Evolutionary conservation across 64 coral and sea anemone species (phyloP).

Genomic region (Cladopsammia gracilis): DNA sequence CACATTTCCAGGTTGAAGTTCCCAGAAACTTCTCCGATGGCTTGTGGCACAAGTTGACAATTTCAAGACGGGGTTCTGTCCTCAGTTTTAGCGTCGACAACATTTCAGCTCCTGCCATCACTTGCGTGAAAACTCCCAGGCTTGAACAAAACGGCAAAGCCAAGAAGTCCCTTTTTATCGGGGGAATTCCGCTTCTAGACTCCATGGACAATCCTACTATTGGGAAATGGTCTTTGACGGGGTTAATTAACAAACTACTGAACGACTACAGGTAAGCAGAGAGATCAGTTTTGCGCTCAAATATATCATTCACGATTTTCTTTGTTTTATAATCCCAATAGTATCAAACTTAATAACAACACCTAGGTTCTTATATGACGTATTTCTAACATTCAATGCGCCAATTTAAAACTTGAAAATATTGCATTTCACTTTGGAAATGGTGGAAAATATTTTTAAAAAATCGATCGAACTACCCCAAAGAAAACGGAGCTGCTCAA

Average conservation of each 20-base stretch:
- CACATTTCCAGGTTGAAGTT: not conserved
- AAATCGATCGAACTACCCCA: no score
- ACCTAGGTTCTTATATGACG: no score
- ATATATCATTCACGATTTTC: not conserved
- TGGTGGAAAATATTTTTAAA: no score
- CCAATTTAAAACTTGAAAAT: no score
- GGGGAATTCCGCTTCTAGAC: not conserved
- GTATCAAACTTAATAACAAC: no score
- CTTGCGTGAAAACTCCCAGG: not conserved
- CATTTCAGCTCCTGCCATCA: not conserved
- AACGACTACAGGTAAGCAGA: slow-evolving; percentile 17
- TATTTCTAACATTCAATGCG: no score
- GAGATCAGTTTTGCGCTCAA: not conserved
- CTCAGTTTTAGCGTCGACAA: slow-evolving; percentile 23
- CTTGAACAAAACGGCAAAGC: slow-evolving; percentile 6
- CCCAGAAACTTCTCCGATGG: slow-evolving; percentile 11
- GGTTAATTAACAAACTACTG: not conserved
- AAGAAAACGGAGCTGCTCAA: no score
- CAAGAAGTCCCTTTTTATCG: not conserved
- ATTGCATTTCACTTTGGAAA: no score
- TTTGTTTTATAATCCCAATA: no score
- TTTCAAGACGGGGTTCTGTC: not conserved
- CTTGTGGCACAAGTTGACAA: slow-evolving; percentile 44
- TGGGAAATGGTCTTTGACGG: not conserved
- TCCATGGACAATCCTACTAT: not conserved